Evolutionary conservation across 37 sponge, comb jelly and placozoan species (phyloP), one percentile per base, ranked within the genome.

Genomic region (Geodia barretti): DNA sequence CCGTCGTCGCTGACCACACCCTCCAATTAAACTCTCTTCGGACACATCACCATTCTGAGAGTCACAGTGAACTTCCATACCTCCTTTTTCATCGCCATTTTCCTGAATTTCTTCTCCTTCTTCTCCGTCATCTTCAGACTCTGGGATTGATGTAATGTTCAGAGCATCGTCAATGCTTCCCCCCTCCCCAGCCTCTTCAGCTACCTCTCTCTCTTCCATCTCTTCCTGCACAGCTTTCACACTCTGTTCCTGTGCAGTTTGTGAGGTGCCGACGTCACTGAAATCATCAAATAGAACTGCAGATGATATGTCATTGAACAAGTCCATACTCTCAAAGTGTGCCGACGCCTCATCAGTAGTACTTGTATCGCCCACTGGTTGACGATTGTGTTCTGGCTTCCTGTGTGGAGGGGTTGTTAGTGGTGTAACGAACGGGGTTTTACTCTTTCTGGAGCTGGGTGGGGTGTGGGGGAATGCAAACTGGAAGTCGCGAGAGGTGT

Each of bases 11-110:
- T 14, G 7, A 17, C 54, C 11, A n/a, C n/a, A n/a, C 54, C 7
- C 54, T 17, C 7, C 54, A 7, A 47, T 14, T 47, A 47, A 87
- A 35, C 88, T 80, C 75, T 81, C 81, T 28, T 87, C 77, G 8
- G 41, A 37, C n/a, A 7, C n/a, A n/a, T n/a, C n/a, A n/a, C n/a
- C n/a, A n/a, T n/a, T n/a, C n/a, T n/a, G n/a, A n/a, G n/a, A n/a
- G n/a, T n/a, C n/a, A n/a, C n/a, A n/a, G n/a, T n/a, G n/a, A n/a
- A n/a, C n/a, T n/a, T n/a, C n/a, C n/a, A n/a, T n/a, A 70, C 3
- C 19, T 4, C 36, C 31, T 35, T n/a, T 39, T 36, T 20, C 36
- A 59, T 9, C 30, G 0, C 24, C 19, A 7, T 7, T 17, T 7
- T 17, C 54, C 54, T 47, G 54, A 17, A 47, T 14, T 14, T 47